These are phyloP conservation scores for Euthynnus affinis DNA, from an alignment of 2,797 vertebrate species.

Conservation along the genomic window DNA sequence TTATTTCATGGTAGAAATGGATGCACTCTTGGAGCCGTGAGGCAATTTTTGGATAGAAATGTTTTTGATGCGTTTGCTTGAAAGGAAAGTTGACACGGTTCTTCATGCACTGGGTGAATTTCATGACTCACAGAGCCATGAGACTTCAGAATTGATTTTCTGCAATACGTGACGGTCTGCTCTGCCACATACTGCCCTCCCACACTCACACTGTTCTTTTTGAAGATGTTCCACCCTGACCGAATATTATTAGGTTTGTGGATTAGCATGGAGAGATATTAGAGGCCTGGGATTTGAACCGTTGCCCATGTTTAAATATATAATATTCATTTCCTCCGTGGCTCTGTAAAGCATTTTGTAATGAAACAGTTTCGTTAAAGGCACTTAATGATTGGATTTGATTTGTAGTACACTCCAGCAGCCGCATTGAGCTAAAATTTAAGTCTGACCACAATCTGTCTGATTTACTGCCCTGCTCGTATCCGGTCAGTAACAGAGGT, in stretches of 20 bases:
- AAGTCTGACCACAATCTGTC: conserved; percentile 57
- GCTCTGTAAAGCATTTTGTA: conserved; percentile 51
- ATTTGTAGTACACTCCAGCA: conserved; percentile 63
- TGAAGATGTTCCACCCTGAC: conserved; percentile 38
- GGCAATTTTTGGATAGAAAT: conserved; percentile 11
- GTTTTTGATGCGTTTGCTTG: conserved; percentile 43
- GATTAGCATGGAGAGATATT: conserved; percentile 53
- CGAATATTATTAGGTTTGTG: conserved; percentile 39
- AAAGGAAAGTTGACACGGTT: conserved; percentile 42
- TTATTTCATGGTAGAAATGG: background rate
- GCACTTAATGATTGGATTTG: conserved; percentile 63
- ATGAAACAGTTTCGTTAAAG: conserved; percentile 60
- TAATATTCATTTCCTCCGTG: conserved; percentile 61
- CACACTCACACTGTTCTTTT: conserved; percentile 21
- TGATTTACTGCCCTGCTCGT: conserved; percentile 68
- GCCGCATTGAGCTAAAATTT: conserved; percentile 52
- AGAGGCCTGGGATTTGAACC: conserved; percentile 62
- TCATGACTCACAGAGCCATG: conserved; percentile 31
- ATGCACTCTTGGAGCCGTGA: conserved; percentile 3
- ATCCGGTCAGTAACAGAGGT: conserved; percentile 58
- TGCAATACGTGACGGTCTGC: conserved; percentile 16
- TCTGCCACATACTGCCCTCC: conserved; percentile 21
- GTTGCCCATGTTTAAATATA: conserved; percentile 49
- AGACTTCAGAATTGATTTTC: conserved; percentile 47
- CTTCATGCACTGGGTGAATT: conserved; percentile 30